These are phyloP conservation scores for Meteorus cinctellus DNA, from an alignment of 2,888 invertebrate genomes.

Conservation along the genomic window DNA sequence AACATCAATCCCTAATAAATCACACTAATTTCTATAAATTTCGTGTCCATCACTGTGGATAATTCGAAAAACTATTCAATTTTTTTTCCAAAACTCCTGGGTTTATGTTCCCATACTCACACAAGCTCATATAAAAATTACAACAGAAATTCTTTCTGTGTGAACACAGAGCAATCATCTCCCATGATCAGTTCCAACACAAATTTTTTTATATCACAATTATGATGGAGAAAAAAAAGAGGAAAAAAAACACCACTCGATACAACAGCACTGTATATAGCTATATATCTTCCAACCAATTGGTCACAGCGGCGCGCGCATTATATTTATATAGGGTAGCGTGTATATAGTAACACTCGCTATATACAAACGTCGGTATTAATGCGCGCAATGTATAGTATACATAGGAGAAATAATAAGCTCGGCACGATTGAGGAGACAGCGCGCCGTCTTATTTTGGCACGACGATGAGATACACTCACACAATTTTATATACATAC, in stretches of 20 bases:
- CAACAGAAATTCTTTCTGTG: too few species aligned
- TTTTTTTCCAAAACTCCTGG: too few species aligned
- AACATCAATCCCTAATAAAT: too few species aligned
- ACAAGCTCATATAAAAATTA: too few species aligned
- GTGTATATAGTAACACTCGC: conserved; percentile 42
- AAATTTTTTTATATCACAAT: too few species aligned
- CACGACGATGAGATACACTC: conserved; percentile 55
- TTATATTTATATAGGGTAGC: conserved; percentile 61
- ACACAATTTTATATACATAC: conserved; percentile 2
- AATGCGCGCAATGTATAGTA: conserved; percentile 7
- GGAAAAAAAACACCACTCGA: background rate
- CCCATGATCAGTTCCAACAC: too few species aligned
- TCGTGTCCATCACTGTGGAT: too few species aligned
- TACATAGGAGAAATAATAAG: conserved; percentile 2
- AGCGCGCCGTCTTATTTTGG: conserved; percentile 65
- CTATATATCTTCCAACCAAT: background rate
- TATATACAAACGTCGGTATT: background rate
- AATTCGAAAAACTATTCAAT: too few species aligned
- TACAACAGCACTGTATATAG: background rate
- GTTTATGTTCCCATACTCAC: too few species aligned
- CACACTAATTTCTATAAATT: too few species aligned
- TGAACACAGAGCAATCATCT: too few species aligned
- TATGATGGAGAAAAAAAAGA: background rate
- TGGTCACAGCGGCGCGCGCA: conserved; percentile 53
- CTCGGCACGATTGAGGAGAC: conserved; percentile 53